Evolutionary conservation across 2,797 vertebrate genomes (phyloP).

Genomic region (Cyclura pinguis): DNA sequence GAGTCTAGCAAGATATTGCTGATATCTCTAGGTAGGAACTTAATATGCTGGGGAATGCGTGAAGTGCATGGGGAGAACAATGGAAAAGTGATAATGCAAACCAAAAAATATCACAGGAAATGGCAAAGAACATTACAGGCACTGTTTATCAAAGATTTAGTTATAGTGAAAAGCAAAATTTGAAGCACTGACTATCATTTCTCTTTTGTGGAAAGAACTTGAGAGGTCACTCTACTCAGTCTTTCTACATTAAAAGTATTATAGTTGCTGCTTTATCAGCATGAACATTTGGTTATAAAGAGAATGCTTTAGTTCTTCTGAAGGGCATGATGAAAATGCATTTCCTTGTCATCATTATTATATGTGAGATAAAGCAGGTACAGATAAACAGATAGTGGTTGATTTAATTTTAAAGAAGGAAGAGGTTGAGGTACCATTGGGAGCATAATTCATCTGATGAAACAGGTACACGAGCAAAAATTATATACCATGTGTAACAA

Average conservation of each 20-base stretch:
- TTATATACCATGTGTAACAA: slow-evolving; percentile 56
- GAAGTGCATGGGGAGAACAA: neutral
- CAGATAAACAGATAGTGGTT: slow-evolving; percentile 61
- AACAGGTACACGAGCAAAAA: slow-evolving; percentile 56
- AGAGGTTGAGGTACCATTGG: slow-evolving; percentile 65
- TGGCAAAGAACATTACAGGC: neutral
- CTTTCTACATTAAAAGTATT: slow-evolving; percentile 16
- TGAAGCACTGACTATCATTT: neutral
- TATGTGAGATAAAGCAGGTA: slow-evolving; percentile 64
- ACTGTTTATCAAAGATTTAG: slow-evolving; percentile 13
- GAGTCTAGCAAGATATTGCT: neutral
- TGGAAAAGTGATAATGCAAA: neutral
- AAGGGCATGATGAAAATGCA: slow-evolving; percentile 30
- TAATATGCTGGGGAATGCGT: neutral
- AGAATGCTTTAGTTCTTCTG: slow-evolving; percentile 27
- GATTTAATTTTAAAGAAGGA: slow-evolving; percentile 70
- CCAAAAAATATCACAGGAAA: neutral
- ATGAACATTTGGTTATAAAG: slow-evolving; percentile 34
- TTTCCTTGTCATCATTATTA: slow-evolving; percentile 45
- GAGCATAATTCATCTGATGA: slow-evolving; percentile 59
- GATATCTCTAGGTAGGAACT: neutral
- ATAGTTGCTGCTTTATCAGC: neutral
- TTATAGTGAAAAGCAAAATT: slow-evolving; percentile 8
- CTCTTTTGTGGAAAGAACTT: neutral
- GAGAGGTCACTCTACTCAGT: neutral